Evolutionary conservation across 2,888 invertebrate genomes (phyloP).

Genomic region (Meghimatium bilineatum): DNA sequence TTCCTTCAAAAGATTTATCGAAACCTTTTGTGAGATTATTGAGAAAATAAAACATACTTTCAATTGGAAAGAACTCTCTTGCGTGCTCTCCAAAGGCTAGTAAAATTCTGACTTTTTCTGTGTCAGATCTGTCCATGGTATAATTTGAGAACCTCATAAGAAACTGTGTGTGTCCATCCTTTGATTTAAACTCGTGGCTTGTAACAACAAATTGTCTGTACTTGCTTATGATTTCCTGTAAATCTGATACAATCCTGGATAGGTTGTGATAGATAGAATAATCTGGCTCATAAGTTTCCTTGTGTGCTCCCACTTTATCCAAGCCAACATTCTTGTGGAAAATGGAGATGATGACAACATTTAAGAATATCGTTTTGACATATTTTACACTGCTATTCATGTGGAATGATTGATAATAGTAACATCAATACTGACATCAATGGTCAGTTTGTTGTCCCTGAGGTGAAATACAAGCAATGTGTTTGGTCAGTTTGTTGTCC

Average conservation of each 20-base stretch:
- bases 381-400: conserved; percentile 14
- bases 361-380: neutral
- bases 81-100: conserved; percentile 76
- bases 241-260: conserved; percentile 53
- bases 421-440: no score
- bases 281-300: conserved; percentile 70
- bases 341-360: neutral
- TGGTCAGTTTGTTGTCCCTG: no score
- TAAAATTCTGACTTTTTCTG: conserved; percentile 62
- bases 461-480: no score
- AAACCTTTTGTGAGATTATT: conserved; percentile 63
- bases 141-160: conserved; percentile 70
- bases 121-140: conserved; percentile 37
- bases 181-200: conserved; percentile 61
- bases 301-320: conserved; percentile 68
- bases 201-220: conserved; percentile 61
- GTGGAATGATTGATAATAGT: neutral
- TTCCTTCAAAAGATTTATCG: conserved; percentile 30
- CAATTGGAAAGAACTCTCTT: conserved; percentile 74
- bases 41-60: conserved; percentile 68
- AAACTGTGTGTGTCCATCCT: conserved; percentile 60
- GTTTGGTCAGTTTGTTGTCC: no score
- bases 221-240: conserved; percentile 57
- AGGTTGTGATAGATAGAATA: conserved; percentile 71
- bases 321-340: conserved; percentile 42